Conservation (phyloP, 2,113 vertebrate species). For the Pedetes capensis region DNA sequence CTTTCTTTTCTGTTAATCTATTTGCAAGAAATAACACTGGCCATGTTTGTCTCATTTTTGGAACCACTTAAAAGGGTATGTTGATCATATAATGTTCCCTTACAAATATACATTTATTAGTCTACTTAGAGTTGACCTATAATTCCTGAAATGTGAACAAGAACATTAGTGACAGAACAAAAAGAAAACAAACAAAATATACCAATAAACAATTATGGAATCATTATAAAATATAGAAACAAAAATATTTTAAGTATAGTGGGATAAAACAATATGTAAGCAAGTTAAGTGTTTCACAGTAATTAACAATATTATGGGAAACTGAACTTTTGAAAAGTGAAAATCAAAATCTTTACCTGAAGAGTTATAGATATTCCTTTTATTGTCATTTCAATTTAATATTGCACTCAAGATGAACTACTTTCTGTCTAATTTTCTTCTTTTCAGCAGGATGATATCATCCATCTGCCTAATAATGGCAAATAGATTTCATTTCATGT, state of each 20-base stretch:
- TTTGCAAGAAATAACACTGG: not conserved
- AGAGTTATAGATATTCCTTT: not conserved
- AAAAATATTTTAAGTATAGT: not conserved
- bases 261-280: not conserved
- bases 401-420: not conserved
- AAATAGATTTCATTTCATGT: constrained; percentile 58
- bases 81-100: not conserved
- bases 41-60: not conserved
- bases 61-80: not conserved
- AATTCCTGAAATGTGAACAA: not conserved
- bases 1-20: not conserved
- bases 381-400: not conserved
- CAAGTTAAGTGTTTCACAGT: not conserved
- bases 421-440: constrained; percentile 20
- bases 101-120: constrained; percentile 20
- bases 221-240: not conserved
- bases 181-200: not conserved
- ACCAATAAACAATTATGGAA: not conserved
- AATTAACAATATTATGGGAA: constrained; percentile 11
- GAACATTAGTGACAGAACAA: not conserved
- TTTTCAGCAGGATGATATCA: not conserved
- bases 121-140: not conserved
- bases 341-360: constrained; percentile 43
- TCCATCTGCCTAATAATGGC: constrained; percentile 25
- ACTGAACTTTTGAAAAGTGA: not conserved